A percentile compares a stretch with the other conserved stretches of the same genome.
These are phyloP conservation scores for Nannobrachium achirus DNA, from an alignment of 2,113 vertebrate genomes.

Conservation along the genomic window DNA sequence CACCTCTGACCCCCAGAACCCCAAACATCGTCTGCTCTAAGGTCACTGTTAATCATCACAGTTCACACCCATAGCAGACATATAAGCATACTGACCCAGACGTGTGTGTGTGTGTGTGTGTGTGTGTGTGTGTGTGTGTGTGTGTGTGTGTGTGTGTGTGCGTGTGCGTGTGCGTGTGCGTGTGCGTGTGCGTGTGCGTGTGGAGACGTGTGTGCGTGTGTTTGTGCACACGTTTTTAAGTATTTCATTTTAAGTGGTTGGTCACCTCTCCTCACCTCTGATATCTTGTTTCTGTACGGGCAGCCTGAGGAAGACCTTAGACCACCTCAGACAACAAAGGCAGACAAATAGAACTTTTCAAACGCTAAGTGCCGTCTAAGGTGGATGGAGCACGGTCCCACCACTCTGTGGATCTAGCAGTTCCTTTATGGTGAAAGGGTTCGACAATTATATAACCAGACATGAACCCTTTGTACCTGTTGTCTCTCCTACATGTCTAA, in stretches of 20 bases:
- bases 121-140: too few species aligned
- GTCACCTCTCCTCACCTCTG: background rate
- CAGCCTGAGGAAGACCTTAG: conserved; percentile 1
- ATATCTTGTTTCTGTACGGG: background rate
- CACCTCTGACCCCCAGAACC: conserved; percentile 58
- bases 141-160: too few species aligned
- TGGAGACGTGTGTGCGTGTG: background rate
- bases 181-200: background rate
- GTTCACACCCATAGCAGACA: conserved; percentile 27
- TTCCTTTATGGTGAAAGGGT: background rate
- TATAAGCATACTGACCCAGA: conserved; percentile 22
- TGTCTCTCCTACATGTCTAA: conserved; percentile 23
- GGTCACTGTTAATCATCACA: conserved; percentile 57
- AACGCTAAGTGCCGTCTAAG: too few species aligned
- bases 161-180: background rate
- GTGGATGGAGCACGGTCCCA: too few species aligned
- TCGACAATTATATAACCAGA: background rate
- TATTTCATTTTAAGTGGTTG: too few species aligned
- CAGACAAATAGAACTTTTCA: too few species aligned
- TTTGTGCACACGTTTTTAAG: too few species aligned
- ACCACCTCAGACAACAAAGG: background rate
- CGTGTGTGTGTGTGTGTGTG: background rate
- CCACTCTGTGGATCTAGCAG: too few species aligned
- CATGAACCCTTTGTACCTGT: conserved; percentile 19
- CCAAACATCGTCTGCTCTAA: conserved; percentile 45